phyloP scores from a whole-genome alignment of 92 coral and sea anemone species.

The Phenganax marumi region DNA sequence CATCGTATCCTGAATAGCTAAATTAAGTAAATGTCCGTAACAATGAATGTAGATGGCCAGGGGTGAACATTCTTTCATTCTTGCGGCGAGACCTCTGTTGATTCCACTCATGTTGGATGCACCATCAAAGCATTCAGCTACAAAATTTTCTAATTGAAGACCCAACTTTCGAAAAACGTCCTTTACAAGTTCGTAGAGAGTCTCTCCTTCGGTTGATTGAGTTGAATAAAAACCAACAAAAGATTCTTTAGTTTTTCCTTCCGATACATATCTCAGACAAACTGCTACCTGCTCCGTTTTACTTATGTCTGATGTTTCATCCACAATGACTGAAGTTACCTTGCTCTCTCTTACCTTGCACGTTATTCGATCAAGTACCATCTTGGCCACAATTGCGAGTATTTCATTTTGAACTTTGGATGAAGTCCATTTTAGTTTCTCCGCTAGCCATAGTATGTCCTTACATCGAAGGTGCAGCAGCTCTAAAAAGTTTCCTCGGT shows the following conservation, averaged over 20 bases:
- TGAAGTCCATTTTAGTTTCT: not conserved
- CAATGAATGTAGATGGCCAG: constrained; percentile 40
- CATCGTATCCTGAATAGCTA: constrained; percentile 54
- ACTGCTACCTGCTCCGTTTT: constrained; percentile 48
- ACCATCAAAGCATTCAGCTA: constrained; percentile 44
- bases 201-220: constrained; percentile 46
- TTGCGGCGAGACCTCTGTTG: constrained; percentile 37
- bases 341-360: too few species aligned
- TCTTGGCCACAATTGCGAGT: too few species aligned
- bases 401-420: not conserved
- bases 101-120: constrained; percentile 53
- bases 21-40: constrained; percentile 51
- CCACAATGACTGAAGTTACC: too few species aligned
- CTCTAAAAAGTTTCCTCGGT: not conserved
- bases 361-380: too few species aligned
- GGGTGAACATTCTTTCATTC: constrained; percentile 56
- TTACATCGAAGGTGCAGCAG: not conserved
- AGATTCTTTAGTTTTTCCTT: constrained; percentile 41
- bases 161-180: constrained; percentile 15
- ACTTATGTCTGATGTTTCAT: constrained; percentile 51
- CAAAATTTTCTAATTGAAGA: constrained; percentile 38
- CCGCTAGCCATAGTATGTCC: not conserved
- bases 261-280: constrained; percentile 42
- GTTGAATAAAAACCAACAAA: constrained; percentile 47
- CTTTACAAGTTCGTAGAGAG: constrained; percentile 38